Conservation (phyloP, 2,113 vertebrate species). For the Stegastes partitus region DNA sequence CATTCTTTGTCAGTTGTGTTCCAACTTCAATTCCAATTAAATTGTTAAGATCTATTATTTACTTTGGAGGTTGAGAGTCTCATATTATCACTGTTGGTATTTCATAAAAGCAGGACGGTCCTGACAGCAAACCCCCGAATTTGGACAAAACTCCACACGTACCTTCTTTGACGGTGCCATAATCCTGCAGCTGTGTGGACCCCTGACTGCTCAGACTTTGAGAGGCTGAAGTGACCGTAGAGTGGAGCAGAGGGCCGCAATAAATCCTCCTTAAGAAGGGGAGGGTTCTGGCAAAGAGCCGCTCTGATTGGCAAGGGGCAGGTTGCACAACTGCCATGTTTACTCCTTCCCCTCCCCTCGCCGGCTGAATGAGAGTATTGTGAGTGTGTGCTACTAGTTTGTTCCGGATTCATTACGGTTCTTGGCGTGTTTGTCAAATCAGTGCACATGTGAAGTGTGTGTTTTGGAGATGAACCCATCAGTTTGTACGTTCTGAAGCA, state of each 20-base stretch:
- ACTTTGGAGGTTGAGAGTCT: neutral
- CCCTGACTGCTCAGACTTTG: conserved; percentile 68
- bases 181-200: conserved; percentile 62
- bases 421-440: conserved; percentile 12
- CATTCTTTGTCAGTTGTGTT: no score
- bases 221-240: conserved; percentile 58
- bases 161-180: conserved; percentile 81
- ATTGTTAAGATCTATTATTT: no score
- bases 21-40: no score
- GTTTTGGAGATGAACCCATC: neutral
- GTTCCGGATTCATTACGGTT: conserved; percentile 36
- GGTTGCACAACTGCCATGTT: conserved; percentile 65
- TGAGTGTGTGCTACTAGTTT: conserved; percentile 53
- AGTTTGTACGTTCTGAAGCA: neutral
- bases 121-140: neutral
- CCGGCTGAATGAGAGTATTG: conserved; percentile 62
- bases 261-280: conserved; percentile 66
- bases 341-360: conserved; percentile 49
- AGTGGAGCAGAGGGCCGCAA: conserved; percentile 22
- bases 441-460: conserved; percentile 4
- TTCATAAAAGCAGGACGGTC: neutral
- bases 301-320: conserved; percentile 71
- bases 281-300: conserved; percentile 49
- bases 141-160: conserved; percentile 26
- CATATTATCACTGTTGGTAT: neutral